phyloP scores from a whole-genome alignment of 1,140 invertebrate genomes.

The Leucophenga varia region DNA sequence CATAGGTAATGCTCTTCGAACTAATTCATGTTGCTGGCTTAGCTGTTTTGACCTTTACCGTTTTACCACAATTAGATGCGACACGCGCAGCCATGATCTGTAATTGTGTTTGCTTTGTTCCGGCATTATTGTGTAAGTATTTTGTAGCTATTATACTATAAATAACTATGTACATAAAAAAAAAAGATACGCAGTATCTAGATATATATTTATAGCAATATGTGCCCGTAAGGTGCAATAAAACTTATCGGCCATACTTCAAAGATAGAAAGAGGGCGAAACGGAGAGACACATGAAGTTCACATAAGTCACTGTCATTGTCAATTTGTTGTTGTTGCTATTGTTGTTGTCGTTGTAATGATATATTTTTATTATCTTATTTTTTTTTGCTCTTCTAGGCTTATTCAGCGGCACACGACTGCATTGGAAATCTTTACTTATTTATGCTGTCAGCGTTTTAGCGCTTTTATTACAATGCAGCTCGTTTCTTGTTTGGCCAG shows the following conservation, averaged over 20 bases:
- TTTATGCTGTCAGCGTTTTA: slow-evolving; percentile 45
- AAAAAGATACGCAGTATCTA: too few relatives aligned
- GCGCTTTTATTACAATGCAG: slow-evolving; percentile 64
- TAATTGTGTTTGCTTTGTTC: slow-evolving; percentile 90
- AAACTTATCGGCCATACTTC: too few relatives aligned
- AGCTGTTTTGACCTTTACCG: slow-evolving; percentile 80
- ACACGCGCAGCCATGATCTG: slow-evolving; percentile 89
- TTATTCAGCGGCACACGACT: slow-evolving; percentile 33
- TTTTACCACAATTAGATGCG: slow-evolving; percentile 86
- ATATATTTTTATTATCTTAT: slow-evolving; percentile 2
- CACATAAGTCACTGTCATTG: not conserved
- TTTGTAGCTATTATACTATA: too few relatives aligned
- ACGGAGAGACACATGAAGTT: too few relatives aligned
- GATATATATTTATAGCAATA: too few relatives aligned
- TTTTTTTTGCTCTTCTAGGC: slow-evolving; percentile 20
- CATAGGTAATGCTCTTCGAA: slow-evolving; percentile 69
- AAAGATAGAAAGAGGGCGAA: too few relatives aligned
- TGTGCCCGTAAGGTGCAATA: too few relatives aligned
- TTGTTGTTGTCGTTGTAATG: too few relatives aligned
- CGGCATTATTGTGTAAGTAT: slow-evolving; percentile 65
- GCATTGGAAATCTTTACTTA: slow-evolving; percentile 34
- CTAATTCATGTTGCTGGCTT: slow-evolving; percentile 84
- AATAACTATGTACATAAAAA: too few relatives aligned
- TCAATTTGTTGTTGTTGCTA: not conserved
- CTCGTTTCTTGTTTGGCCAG: slow-evolving; percentile 69